Evolutionary conservation across 2,888 invertebrate genomes (phyloP), one percentile per base, ranked within the genome.

Genomic region (Sipha maydis): DNA sequence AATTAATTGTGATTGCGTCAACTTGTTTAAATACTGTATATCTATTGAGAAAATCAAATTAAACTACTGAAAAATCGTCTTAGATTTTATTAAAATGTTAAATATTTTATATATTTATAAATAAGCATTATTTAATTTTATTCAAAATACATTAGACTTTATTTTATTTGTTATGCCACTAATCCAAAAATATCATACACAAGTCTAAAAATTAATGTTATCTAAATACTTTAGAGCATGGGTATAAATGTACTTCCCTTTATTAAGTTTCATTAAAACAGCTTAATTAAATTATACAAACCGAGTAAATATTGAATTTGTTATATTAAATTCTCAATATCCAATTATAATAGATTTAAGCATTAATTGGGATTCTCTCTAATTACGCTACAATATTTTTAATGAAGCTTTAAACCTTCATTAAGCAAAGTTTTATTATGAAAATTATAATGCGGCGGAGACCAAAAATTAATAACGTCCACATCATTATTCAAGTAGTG

Each of bases 331-430:
- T 75, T 83, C 34, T 31, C 82, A 25, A 34, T 54, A 73, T 83
- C 54, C 73, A 71, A 83, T 83, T 83, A 83, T 34, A 54, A 56
- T 34, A 56, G 54, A 54, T n/a, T 56, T 83, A 25, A 75, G 54
- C 73, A 54, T 75, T 83, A 56, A 56, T 19, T 75, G 54, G 34
- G 83, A 83, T 75, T 83, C 34, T 54, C 25, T 56, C 21, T 28
- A 7, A 28, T 69, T 80, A 38, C 61, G 31, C 61, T 61, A 61
- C 54, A 61, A 38, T 38, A 61, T 80, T 80, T 80, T 61, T 34
- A 61, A 80, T 38, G 79, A 80, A 80, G 61, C 34, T 67, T n/a
- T n/a, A 61, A 67, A 61, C 19, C 25, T 7, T 34, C 21, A 61
- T 67, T 61, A 38, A 4, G 3, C 61, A 61, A 61, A 61, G 38